Evolutionary conservation across 2,888 invertebrate species (phyloP), one percentile per base, ranked within the genome.

Genomic region (Dorcus parallelipipedus): DNA sequence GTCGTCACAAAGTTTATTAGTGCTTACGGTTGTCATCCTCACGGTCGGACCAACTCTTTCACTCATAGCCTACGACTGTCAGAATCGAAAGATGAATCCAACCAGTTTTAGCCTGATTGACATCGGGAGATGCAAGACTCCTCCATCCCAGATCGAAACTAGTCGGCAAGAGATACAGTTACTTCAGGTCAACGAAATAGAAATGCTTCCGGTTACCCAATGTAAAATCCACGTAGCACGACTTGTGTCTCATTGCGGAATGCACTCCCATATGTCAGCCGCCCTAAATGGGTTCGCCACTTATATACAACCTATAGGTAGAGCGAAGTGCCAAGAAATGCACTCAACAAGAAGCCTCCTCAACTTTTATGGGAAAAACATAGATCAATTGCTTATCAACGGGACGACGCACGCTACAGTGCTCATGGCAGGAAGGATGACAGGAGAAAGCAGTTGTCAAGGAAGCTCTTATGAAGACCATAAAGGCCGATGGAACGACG

Each of bases 251-350:
- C 38, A 45, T 33, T 53, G 53, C 9, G 53, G 53, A 1, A 53
- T 53, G 53, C 53, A 53, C 23, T 53, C 53, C 2, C 53, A 53
- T 45, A 23, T 53, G 33, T 33, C 53, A 10, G 53, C 53, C 33
- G 38, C 45, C 7, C 23, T 38, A 5, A 45, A 43, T 17, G 53
- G 53, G 4, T 53, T 53, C 2, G 43, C 53, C 7, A 23, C 43
- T 3, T 53, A 33, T 10, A 43, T 53, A 9, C 43, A 53, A 4
- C 43, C 41, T 6, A 38, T 53, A 23, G 38, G 26, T 10, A 6
- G 33, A 14, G 53, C 43, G 6, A 42, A 23, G 14, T 53, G 53
- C 4, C 17, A n/a, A n/a, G 53, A 53, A 8, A 53, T 53, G 53
- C 53, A 53, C 45, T 26, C 10, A 6, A 53, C 45, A 1, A 42